Percentiles rank a stretch among this genome's conserved stretches.
These are phyloP conservation scores for Festucalex cinctus DNA, from an alignment of 2,113 vertebrate genomes.

Conservation along the genomic window DNA sequence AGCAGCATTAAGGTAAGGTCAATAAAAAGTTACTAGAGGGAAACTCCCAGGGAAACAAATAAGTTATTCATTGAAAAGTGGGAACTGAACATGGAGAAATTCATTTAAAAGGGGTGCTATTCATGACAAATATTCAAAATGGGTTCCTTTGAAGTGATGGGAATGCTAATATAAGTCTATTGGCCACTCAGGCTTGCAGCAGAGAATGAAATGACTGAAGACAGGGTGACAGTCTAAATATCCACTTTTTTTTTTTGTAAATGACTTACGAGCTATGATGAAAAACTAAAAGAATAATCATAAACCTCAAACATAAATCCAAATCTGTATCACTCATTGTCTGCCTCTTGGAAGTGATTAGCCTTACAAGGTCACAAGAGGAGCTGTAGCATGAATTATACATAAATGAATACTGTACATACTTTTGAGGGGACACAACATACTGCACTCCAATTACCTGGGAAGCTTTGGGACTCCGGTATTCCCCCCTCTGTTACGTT, in stretches of 20 bases:
- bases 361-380: constrained; percentile 56
- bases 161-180: constrained; percentile 32
- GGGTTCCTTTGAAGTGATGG: constrained; percentile 38
- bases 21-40: not conserved
- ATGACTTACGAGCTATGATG: constrained; percentile 25
- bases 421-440: constrained; percentile 13
- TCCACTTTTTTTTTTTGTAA: constrained; percentile 32
- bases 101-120: constrained; percentile 17
- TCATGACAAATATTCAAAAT: constrained; percentile 18
- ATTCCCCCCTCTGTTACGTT: constrained; percentile 62
- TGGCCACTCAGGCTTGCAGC: constrained; percentile 17
- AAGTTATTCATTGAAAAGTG: constrained; percentile 13
- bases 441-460: constrained; percentile 63
- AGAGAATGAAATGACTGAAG: constrained; percentile 25
- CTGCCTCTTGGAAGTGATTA: constrained; percentile 35
- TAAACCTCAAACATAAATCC: constrained; percentile 20
- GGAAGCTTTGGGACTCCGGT: constrained; percentile 61
- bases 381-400: constrained; percentile 38
- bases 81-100: constrained; percentile 9
- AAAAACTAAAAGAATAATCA: constrained; percentile 37
- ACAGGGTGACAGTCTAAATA: constrained; percentile 22
- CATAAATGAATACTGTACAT: no score
- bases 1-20: constrained; percentile 3
- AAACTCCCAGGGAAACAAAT: not conserved
- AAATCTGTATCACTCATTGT: constrained; percentile 11